Evolutionary conservation across 1,140 invertebrate genomes (phyloP), one percentile per base, ranked within the genome.

Genomic region (Zeugodacus cucurbitae): DNA sequence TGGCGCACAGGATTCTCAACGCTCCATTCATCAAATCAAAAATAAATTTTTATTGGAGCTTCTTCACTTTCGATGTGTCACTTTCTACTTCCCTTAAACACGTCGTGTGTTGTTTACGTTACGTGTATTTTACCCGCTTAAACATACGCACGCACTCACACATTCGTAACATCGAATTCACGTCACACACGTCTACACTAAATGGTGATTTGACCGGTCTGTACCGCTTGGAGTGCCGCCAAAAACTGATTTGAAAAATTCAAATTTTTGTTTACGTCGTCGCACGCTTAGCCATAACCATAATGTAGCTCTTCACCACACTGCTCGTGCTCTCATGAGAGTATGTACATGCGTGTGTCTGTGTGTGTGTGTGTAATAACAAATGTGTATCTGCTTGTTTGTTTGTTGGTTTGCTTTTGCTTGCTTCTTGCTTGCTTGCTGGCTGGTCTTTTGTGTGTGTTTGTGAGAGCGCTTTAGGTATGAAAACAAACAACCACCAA

Each of bases 161-260:
- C 88, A 20, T 22, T 10, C 41, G 22, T 26, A 29, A 7, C 37
- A 17, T 29, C 48, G 44, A 32, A 70, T 32, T 32, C 57, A 44
- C 34, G 44, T 85, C n/a, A 11, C 59, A 37, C 44, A 85, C 2
- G 41, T 26, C 20, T 64, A 57, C 62, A 44, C 34, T 26, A 74
- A 87, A 48, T 26, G n/a, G 41, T 20, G 74, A 82, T 41, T 82
- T 34, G 74, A 82, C 74, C 20, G 20, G 48, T 89, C 64, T 88
- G 89, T 90, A 89, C 89, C 89, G 89, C 88, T 89, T 86, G 89
- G 88, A 90, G 91, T 90, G 89, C 90, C 91, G 90, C 90, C 90
- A 90, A 91, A 92, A 92, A 92, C 91, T 92, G 90, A 92, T 89
- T 91, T 90, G 86, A 90, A 89, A 89, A 89, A 89, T 91, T 88